Conservation (phyloP, 1,140 invertebrate genomes). For the Cotesia chilonis region DNA sequence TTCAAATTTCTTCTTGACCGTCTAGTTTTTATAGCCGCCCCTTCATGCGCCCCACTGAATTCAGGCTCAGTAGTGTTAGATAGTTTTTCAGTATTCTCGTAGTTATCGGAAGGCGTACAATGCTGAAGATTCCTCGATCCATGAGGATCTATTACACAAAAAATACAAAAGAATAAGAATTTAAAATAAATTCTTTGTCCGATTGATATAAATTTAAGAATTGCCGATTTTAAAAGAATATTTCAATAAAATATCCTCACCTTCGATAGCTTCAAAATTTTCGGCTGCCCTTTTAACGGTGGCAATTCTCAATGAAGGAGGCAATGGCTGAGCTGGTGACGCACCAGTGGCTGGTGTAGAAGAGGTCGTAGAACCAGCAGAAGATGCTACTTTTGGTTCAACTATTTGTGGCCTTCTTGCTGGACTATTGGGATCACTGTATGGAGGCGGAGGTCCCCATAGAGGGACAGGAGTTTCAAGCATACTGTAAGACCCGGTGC, state of each 20-base stretch:
- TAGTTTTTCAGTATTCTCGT: constrained; percentile 61
- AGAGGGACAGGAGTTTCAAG: constrained; percentile 68
- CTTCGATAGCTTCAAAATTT: constrained; percentile 50
- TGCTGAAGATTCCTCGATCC: constrained; percentile 52
- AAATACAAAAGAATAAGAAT: constrained; percentile 24
- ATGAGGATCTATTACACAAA: constrained; percentile 45
- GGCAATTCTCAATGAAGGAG: constrained; percentile 45
- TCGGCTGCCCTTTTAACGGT: constrained; percentile 56
- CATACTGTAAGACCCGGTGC: constrained; percentile 64
- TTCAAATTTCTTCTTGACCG: constrained; percentile 56
- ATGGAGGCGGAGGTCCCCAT: constrained; percentile 80
- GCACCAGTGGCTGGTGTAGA: constrained; percentile 20
- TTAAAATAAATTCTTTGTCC: constrained; percentile 18
- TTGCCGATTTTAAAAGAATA: background rate
- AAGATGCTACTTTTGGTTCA: constrained; percentile 47
- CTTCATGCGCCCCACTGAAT: constrained; percentile 47
- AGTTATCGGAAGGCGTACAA: constrained; percentile 54
- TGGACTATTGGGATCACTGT: constrained; percentile 76
- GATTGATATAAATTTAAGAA: constrained; percentile 25
- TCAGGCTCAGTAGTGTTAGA: constrained; percentile 50
- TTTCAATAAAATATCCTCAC: constrained; percentile 16
- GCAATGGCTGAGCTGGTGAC: constrained; percentile 18
- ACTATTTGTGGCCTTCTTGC: constrained; percentile 62
- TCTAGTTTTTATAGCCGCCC: constrained; percentile 51
- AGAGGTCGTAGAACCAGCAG: constrained; percentile 17